Percentiles rank a stretch among this genome's conserved stretches.
Evolutionary conservation across 2,888 invertebrate species (phyloP).

Genomic region (Caenorhabditis virilis): DNA sequence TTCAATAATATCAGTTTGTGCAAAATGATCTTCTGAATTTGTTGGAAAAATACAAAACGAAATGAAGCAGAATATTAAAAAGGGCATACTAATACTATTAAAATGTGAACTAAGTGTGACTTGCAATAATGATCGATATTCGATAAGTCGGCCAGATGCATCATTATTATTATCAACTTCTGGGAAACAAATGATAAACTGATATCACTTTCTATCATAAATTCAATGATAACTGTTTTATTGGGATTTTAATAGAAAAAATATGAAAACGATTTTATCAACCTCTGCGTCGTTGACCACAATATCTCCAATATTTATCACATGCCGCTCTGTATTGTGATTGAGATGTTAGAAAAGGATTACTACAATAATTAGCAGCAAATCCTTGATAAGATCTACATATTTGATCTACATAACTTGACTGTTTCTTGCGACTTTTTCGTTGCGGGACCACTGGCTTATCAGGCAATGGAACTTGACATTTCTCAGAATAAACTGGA

Average conservation of each 20-base stretch:
- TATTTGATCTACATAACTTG: conserved; percentile 35
- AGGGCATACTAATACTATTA: too few relatives aligned
- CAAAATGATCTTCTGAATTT: conserved; percentile 14
- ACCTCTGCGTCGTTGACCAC: too few relatives aligned
- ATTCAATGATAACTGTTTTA: too few relatives aligned
- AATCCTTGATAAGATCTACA: conserved; percentile 54
- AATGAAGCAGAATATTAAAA: too few relatives aligned
- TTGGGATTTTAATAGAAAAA: too few relatives aligned
- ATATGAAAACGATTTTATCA: too few relatives aligned
- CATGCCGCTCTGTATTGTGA: conserved; percentile 58
- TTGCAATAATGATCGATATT: too few relatives aligned
- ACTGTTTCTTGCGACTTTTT: conserved; percentile 27
- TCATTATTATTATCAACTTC: conserved; percentile 17
- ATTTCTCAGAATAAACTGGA: conserved; percentile 63
- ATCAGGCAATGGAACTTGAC: conserved; percentile 61
- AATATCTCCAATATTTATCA: conserved; percentile 61
- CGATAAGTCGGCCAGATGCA: neutral
- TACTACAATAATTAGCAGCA: conserved; percentile 59
- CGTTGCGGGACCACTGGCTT: conserved; percentile 58
- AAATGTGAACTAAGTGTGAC: too few relatives aligned
- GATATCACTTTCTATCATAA: too few relatives aligned
- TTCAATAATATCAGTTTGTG: conserved; percentile 54
- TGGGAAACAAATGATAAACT: too few relatives aligned
- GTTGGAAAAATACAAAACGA: neutral
- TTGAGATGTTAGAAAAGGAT: conserved; percentile 55